Evolutionary conservation across 2,888 invertebrate genomes (phyloP).

Genomic region (Cataglyphis rosenhaueri): DNA sequence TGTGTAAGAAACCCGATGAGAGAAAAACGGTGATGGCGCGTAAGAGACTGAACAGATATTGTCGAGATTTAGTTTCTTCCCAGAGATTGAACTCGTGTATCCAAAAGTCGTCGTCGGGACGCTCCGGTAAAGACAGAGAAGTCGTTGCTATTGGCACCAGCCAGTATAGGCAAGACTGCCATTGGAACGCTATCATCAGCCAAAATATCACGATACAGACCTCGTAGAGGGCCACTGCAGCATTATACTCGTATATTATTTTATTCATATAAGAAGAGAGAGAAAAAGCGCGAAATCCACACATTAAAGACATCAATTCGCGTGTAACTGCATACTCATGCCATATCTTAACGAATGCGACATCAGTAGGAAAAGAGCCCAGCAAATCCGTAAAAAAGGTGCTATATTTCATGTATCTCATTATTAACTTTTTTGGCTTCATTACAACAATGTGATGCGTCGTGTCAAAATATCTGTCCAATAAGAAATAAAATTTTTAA

Average conservation of each 20-base stretch:
- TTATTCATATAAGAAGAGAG: conserved; percentile 71
- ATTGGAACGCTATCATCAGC: conserved; percentile 77
- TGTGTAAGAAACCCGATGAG: conserved; percentile 76
- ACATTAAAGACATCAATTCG: conserved; percentile 75
- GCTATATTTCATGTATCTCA: conserved; percentile 72
- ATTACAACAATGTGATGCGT: conserved; percentile 76
- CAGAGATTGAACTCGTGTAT: conserved; percentile 74
- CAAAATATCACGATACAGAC: conserved; percentile 75
- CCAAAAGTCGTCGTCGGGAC: conserved; percentile 78
- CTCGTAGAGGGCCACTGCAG: conserved; percentile 70
- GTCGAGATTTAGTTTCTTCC: conserved; percentile 58
- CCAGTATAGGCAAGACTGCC: conserved; percentile 82
- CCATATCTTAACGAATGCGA: conserved; percentile 76
- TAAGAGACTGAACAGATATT: conserved; percentile 75
- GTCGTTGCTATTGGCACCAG: conserved; percentile 76
- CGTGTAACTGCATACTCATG: conserved; percentile 71
- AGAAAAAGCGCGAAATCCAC: conserved; percentile 77
- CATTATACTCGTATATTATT: conserved; percentile 71
- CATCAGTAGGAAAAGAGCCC: conserved; percentile 81
- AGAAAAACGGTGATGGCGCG: conserved; percentile 78
- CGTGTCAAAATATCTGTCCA: conserved; percentile 78
- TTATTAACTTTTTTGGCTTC: conserved; percentile 71
- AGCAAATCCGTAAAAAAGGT: conserved; percentile 78
- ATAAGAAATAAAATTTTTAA: neutral
- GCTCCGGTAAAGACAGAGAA: conserved; percentile 64